Base-by-base conservation (phyloP, 2,888 invertebrate species). In the Tinea pellionella region DNA sequence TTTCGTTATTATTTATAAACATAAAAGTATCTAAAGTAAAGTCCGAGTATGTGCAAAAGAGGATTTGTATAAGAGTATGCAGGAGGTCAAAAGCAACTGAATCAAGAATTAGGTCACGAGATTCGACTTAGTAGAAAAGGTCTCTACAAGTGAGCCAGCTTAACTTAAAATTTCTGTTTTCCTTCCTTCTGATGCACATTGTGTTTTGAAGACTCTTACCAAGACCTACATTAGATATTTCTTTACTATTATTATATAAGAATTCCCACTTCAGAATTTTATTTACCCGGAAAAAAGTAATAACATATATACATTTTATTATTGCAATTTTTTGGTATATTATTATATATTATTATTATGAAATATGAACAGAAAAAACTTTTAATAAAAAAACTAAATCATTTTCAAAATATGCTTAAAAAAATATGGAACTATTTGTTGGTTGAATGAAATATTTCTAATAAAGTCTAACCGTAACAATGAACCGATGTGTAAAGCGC, bases 31-130 rank as follows among this genome's bases (percentile, higher is more conserved):
- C 37, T 9, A 24, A 19, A 18, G 55, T 9, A 24, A 19, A 18
- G 55, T 24, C 18, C 24, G 13, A 55, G 66, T 69, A 69, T 70
- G 68, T 70, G 69, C 69, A 47, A 15, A 47, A 67, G 63, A 68
- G 71, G 74, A 75, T 77, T 75, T 69, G 74, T 72, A 72, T 76
- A 75, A 74, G 73, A 69, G 66, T 57, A 65, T 64, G 65, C 66
- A 67, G 67, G 69, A 64, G 74, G 75, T 74, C 74, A 72, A 67
- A 68, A 69, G 69, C 68, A 66, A 65, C 68, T 64, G 59, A 29
- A 29, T 47, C n/a, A 42, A 41, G 42, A 59, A 47, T 18, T 47
- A 43, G 59, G 59, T 59, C 59, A 59, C 43, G 51, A 59, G 47
- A 59, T 43, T 47, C 30, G 59, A 24, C 59, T 59, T 30, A 42